Evolutionary conservation across 1,140 invertebrate species (phyloP).

Genomic region (Trachymyrmex septentrionalis): DNA sequence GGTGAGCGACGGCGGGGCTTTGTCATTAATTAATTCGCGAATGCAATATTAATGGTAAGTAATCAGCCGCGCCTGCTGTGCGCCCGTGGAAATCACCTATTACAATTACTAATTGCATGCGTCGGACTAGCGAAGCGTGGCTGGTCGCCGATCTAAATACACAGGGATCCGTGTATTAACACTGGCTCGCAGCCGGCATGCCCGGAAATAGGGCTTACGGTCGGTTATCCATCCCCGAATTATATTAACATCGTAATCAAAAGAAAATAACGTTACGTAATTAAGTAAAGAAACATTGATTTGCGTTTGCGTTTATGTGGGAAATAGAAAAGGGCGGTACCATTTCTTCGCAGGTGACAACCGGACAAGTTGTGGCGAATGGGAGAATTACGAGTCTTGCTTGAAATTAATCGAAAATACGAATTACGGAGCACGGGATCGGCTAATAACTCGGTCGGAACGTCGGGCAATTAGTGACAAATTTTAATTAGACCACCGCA

Average conservation of each 20-base stretch:
- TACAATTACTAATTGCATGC: constrained; percentile 82
- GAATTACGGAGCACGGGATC: constrained; percentile 33
- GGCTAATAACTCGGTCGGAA: constrained; percentile 45
- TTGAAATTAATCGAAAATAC: constrained; percentile 56
- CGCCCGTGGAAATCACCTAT: constrained; percentile 78
- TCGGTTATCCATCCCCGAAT: constrained; percentile 34
- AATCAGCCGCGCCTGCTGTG: constrained; percentile 79
- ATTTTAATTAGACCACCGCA: constrained; percentile 71
- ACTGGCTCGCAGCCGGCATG: constrained; percentile 24
- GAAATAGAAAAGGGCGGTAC: background rate
- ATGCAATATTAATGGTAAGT: constrained; percentile 85
- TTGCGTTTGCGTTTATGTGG: background rate
- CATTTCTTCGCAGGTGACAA: background rate
- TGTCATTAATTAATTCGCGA: constrained; percentile 84
- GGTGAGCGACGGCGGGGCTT: constrained; percentile 71
- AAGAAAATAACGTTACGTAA: constrained; percentile 23
- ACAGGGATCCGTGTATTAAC: constrained; percentile 35
- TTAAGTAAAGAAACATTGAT: background rate
- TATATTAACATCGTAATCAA: constrained; percentile 10
- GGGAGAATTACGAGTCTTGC: constrained; percentile 24
- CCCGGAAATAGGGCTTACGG: constrained; percentile 59
- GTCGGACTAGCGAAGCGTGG: constrained; percentile 46
- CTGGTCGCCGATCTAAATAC: constrained; percentile 45
- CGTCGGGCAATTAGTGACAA: constrained; percentile 64
- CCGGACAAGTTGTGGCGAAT: background rate